phyloP scores from a whole-genome alignment of 2,888 invertebrate genomes.

The Cataglyphis altisquamis region DNA sequence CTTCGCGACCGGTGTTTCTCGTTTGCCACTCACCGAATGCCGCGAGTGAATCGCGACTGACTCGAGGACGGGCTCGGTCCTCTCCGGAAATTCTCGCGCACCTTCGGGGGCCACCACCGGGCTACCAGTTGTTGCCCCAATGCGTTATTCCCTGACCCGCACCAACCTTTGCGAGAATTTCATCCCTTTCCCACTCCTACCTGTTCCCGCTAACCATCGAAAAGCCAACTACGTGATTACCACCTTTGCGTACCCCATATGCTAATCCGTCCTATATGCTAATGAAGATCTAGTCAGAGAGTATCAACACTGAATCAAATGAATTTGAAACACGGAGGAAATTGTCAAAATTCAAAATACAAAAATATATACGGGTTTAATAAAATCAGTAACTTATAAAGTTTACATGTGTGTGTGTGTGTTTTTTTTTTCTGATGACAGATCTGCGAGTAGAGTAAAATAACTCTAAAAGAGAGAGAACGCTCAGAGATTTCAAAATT shows the following conservation, averaged over 20 bases:
- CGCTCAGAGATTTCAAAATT: background rate
- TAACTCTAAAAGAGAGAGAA: background rate
- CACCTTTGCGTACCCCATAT: constrained; percentile 36
- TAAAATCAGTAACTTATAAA: background rate
- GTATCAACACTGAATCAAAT: background rate
- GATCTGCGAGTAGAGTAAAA: background rate
- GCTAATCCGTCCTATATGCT: constrained; percentile 33
- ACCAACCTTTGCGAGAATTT: constrained; percentile 44
- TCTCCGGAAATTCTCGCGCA: constrained; percentile 63
- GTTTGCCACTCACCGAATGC: constrained; percentile 21
- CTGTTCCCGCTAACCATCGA: background rate
- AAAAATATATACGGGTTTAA: background rate
- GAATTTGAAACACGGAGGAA: background rate
- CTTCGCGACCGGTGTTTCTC: constrained; percentile 3
- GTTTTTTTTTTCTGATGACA: background rate
- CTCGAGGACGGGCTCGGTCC: constrained; percentile 46
- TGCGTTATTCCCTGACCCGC: constrained; percentile 66
- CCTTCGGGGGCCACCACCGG: constrained; percentile 43
- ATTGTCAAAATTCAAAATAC: constrained; percentile 2
- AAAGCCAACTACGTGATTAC: constrained; percentile 50
- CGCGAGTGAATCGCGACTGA: constrained; percentile 36
- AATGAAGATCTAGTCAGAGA: constrained; percentile 9
- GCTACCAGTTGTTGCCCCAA: constrained; percentile 47
- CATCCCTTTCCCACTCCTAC: background rate
- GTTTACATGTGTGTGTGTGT: background rate